Conservation (phyloP, 1,140 invertebrate genomes). For the Orius laevigatus region DNA sequence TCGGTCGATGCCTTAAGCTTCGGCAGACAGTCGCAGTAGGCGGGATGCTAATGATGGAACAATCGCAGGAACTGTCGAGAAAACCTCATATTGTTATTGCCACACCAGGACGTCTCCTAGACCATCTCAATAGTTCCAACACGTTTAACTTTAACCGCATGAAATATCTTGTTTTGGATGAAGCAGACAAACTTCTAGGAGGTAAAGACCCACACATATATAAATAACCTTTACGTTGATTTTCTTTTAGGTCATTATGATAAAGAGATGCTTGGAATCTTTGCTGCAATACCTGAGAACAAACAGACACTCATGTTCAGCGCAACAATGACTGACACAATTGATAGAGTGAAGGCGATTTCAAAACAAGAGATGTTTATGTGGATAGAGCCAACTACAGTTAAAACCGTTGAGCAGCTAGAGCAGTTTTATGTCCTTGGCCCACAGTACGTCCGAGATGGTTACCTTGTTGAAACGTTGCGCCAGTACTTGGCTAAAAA, state of each 20-base stretch:
- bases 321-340: slow-evolving; percentile 84
- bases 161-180: slow-evolving; percentile 78
- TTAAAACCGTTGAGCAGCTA: slow-evolving; percentile 70
- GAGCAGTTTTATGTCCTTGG: slow-evolving; percentile 83
- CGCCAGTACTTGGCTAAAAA: slow-evolving; percentile 55
- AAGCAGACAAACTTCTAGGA: slow-evolving; percentile 75
- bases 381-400: slow-evolving; percentile 46
- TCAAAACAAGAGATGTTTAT: slow-evolving; percentile 31
- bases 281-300: slow-evolving; percentile 58
- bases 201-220: too few relatives aligned
- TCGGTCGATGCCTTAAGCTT: slow-evolving; percentile 74
- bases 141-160: slow-evolving; percentile 67
- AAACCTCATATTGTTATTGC: slow-evolving; percentile 87
- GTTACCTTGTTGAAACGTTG: slow-evolving; percentile 79
- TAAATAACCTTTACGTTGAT: too few relatives aligned
- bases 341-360: slow-evolving; percentile 44
- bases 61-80: slow-evolving; percentile 70
- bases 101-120: slow-evolving; percentile 67
- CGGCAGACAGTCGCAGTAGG: slow-evolving; percentile 71
- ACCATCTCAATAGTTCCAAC: slow-evolving; percentile 71
- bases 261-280: slow-evolving; percentile 66
- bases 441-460: slow-evolving; percentile 79
- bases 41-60: slow-evolving; percentile 73
- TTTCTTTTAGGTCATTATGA: slow-evolving; percentile 48
- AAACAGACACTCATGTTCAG: slow-evolving; percentile 84